These are phyloP conservation scores for Xestia sexstrigata DNA, from an alignment of 2,888 invertebrate species.

Conservation along the genomic window DNA sequence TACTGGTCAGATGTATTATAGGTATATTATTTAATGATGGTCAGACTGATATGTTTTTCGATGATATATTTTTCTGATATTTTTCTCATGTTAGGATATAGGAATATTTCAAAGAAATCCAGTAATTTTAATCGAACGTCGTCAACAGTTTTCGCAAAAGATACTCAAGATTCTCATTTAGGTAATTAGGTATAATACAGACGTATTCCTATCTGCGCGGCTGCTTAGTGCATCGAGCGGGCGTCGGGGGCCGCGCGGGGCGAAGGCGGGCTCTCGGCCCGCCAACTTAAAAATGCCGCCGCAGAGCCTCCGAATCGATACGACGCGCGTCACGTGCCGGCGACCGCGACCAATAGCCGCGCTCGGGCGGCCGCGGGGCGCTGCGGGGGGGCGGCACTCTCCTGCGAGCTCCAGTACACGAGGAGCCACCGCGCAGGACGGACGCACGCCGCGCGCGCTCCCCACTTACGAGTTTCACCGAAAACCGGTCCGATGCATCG, in stretches of 20 bases:
- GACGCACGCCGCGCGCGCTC: slow-evolving; percentile 73
- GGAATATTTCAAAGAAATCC: neutral
- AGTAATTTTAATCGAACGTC: neutral
- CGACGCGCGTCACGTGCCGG: slow-evolving; percentile 92
- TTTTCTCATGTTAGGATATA: neutral
- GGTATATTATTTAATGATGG: neutral
- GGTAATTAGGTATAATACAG: slow-evolving; percentile 28
- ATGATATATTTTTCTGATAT: neutral
- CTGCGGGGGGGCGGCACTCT: slow-evolving; percentile 74
- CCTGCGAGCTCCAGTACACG: slow-evolving; percentile 83
- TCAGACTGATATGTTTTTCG: neutral
- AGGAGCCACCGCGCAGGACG: slow-evolving; percentile 76
- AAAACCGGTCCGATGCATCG: slow-evolving; percentile 86
- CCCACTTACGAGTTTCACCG: slow-evolving; percentile 80
- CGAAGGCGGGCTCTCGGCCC: slow-evolving; percentile 87
- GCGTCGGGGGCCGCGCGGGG: slow-evolving; percentile 84
- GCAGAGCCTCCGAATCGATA: slow-evolving; percentile 95
- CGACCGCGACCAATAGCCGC: slow-evolving; percentile 88
- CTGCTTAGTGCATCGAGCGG: slow-evolving; percentile 75
- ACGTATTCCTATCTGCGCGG: slow-evolving; percentile 59
- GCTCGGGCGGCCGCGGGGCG: slow-evolving; percentile 80
- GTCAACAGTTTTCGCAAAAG: neutral
- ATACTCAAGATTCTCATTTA: neutral
- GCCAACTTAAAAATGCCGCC: slow-evolving; percentile 95
- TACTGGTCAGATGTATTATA: too few relatives aligned